phyloP scores from a whole-genome alignment of 2,113 vertebrate genomes.

The Oncorhynchus clarkii region DNA sequence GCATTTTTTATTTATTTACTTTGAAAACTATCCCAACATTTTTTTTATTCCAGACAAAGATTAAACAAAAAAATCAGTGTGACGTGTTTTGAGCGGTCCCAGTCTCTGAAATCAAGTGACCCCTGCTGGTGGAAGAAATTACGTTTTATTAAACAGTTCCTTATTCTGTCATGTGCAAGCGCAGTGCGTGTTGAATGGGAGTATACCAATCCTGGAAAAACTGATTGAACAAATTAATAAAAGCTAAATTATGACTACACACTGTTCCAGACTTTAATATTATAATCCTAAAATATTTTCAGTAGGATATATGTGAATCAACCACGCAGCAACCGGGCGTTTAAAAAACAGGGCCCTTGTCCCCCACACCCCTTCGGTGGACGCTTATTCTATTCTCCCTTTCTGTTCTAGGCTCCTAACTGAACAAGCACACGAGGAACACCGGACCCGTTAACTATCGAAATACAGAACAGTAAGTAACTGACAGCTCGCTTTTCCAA shows the following conservation, averaged over 20 bases:
- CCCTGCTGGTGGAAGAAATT: neutral
- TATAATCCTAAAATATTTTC: neutral
- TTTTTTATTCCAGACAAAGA: no score
- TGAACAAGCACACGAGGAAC: slow-evolving; percentile 41
- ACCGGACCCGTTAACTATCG: slow-evolving; percentile 26
- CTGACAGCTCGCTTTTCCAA: no score
- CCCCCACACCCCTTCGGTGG: neutral
- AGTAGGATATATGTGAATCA: neutral
- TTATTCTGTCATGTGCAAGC: neutral
- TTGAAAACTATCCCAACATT: no score
- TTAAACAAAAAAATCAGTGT: no score
- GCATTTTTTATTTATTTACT: no score
- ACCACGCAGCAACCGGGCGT: no score
- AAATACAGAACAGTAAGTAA: slow-evolving; percentile 55
- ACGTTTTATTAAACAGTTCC: neutral
- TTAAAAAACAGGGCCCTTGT: neutral
- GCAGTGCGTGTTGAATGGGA: neutral
- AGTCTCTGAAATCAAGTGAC: neutral
- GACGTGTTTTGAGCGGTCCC: no score
- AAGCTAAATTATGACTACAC: neutral
- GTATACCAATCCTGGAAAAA: neutral
- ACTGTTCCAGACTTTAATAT: neutral
- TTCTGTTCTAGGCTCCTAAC: slow-evolving; percentile 28
- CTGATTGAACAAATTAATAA: neutral
- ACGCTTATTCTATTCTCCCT: slow-evolving; percentile 13